Base-by-base conservation (phyloP, 2,888 invertebrate genomes). In the Patella ulyssiponensis region DNA sequence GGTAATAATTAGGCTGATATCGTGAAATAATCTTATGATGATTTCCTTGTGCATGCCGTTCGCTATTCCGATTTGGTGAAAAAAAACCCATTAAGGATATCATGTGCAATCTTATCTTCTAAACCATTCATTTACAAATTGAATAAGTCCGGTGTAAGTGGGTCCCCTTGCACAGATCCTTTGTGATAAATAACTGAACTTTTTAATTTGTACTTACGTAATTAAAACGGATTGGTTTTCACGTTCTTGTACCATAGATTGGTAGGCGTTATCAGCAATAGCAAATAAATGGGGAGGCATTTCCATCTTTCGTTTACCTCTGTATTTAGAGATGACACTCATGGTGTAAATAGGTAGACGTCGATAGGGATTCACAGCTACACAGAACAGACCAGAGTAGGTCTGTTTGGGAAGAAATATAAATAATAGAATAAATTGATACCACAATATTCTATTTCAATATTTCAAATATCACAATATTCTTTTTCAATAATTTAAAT, bases 321-420 rank as follows among this genome's bases (percentile, higher is more conserved):
- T 96, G 96, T 98, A 99, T 93, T 98, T 95, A 94, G 95, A 96
- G 93, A 99, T 98, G 92, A 98, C 98, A 93, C 97, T 95, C 93
- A 94, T 94, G 90, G 98, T 98, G 94, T 99, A 99, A 93, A 99
- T 99, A 91, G 99, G 99, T 94, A 96, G 98, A 92, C 99, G 96
- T 94, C 98, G 98, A 96, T 99, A 99, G 87, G 99, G 99, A 94
- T 99, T 99, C 95, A 99, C 98, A 93, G 98, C 98, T 93, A 99
- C 98, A 93, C 99, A 99, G 96, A 99, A 99, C 93, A 99, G 96
- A 93, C 99, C 99, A 91, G 99, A 99, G 94, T 99, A 99, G 92
- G 99, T 99, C 99, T 99, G 93, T 75, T 93, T 91, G 82, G 51
- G 27, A 70, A 23, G 75, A 20, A 54, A n/a, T 15, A 72, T 52